Percentiles rank a stretch among this genome's conserved stretches.
phyloP scores from a whole-genome alignment of 1,140 invertebrate species.

The Globodera ellingtonae region DNA sequence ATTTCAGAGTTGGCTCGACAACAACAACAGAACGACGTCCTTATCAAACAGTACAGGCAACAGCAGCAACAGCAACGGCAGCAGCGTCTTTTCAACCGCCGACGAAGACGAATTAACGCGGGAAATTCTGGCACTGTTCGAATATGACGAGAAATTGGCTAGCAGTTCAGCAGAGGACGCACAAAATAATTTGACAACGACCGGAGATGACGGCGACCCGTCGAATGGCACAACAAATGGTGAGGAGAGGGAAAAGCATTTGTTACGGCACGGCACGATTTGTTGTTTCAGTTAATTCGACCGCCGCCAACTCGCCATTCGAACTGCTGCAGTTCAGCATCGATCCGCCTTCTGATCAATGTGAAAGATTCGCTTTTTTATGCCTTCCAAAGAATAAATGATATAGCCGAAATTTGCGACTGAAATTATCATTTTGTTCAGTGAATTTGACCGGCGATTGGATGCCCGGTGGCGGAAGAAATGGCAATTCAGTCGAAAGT shows the following conservation, averaged over 20 bases:
- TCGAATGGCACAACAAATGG: conserved; percentile 4
- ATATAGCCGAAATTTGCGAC: too few species aligned
- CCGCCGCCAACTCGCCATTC: not conserved
- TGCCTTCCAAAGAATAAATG: too few species aligned
- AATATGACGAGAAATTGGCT: not conserved
- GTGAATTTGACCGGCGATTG: not conserved
- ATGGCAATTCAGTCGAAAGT: too few species aligned
- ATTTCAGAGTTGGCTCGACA: not conserved
- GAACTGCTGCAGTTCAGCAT: not conserved
- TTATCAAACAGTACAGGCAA: not conserved
- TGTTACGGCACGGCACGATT: too few species aligned
- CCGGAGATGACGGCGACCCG: not conserved
- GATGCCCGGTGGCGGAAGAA: too few species aligned
- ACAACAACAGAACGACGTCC: not conserved
- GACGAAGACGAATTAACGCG: conserved; percentile 6
- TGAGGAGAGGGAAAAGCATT: not conserved
- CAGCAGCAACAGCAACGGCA: not conserved
- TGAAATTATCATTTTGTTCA: not conserved
- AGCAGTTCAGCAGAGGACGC: not conserved
- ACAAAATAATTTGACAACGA: not conserved
- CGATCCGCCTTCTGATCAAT: not conserved
- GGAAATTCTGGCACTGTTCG: not conserved
- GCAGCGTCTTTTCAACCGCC: not conserved
- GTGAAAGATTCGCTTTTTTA: too few species aligned
- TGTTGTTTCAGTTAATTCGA: not conserved